Evolutionary conservation across 1,140 invertebrate genomes (phyloP).

Genomic region (Propsilocerus akamusi): DNA sequence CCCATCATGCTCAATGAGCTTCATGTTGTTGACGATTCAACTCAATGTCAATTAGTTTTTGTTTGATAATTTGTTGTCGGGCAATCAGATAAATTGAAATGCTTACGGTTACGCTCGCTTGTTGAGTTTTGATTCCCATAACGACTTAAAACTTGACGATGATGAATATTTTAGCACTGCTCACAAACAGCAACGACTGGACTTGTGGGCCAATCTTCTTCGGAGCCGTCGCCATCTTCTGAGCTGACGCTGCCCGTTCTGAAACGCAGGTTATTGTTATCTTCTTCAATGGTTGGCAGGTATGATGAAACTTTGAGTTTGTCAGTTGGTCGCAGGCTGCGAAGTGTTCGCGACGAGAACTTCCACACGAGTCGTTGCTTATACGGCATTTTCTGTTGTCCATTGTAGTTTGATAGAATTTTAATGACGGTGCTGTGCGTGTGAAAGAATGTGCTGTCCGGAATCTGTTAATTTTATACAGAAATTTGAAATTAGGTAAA

Average conservation of each 20-base stretch:
- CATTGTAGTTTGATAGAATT: constrained; percentile 47
- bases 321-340: constrained; percentile 51
- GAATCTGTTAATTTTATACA: constrained; percentile 30
- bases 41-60: too few relatives aligned
- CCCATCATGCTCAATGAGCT: too few relatives aligned
- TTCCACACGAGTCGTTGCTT: constrained; percentile 56
- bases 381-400: constrained; percentile 43
- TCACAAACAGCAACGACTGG: constrained; percentile 33
- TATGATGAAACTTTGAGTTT: constrained; percentile 37
- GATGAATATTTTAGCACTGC: constrained; percentile 20
- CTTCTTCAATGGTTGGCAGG: constrained; percentile 54
- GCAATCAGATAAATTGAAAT: neutral
- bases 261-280: constrained; percentile 17
- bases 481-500: neutral
- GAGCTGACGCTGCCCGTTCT: constrained; percentile 38
- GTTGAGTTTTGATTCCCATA: too few relatives aligned
- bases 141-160: too few relatives aligned
- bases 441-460: constrained; percentile 36
- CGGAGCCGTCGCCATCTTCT: constrained; percentile 27
- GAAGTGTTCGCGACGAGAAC: constrained; percentile 40
- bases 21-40: too few relatives aligned
- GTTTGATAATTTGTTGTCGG: neutral
- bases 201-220: constrained; percentile 37
- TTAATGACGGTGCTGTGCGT: constrained; percentile 36
- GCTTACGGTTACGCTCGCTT: too few relatives aligned